Percentiles rank a stretch among this genome's conserved stretches.
Evolutionary conservation across 2,888 invertebrate species (phyloP).

Genomic region (Philereme vetulata): DNA sequence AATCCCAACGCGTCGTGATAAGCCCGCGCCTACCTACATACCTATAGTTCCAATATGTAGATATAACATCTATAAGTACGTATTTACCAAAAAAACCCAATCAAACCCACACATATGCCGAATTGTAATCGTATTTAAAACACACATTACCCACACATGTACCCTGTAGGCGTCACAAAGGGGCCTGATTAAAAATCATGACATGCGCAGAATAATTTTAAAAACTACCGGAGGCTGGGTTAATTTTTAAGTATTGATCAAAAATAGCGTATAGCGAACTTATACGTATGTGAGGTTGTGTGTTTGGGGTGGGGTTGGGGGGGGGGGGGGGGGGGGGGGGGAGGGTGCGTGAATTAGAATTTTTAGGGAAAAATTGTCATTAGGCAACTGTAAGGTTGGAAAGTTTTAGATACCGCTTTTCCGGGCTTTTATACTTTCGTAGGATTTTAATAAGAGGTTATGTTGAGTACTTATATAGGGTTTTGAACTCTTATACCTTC

Average conservation of each 20-base stretch:
- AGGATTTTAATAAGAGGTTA: too few relatives aligned
- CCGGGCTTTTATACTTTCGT: neutral
- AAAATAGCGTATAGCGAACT: conserved; percentile 74
- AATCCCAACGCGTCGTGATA: conserved; percentile 24
- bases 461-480: too few relatives aligned
- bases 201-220: conserved; percentile 83
- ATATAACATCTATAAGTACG: conserved; percentile 34
- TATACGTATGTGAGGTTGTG: conserved; percentile 18
- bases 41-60: conserved; percentile 9
- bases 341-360: conserved; percentile 75
- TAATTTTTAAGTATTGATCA: conserved; percentile 85
- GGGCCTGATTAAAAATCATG: conserved; percentile 82
- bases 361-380: conserved; percentile 76
- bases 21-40: conserved; percentile 14
- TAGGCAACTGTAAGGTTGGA: conserved; percentile 46
- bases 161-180: conserved; percentile 67
- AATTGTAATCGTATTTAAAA: conserved; percentile 42
- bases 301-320: conserved; percentile 16
- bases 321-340: conserved; percentile 35
- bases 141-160: conserved; percentile 37
- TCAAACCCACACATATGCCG: conserved; percentile 40
- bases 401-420: conserved; percentile 22
- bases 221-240: conserved; percentile 82
- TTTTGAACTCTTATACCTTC: too few relatives aligned
- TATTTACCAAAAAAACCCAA: conserved; percentile 45